Evolutionary conservation across 2,113 vertebrate species (phyloP).

Genomic region (Takifugu flavidus): DNA sequence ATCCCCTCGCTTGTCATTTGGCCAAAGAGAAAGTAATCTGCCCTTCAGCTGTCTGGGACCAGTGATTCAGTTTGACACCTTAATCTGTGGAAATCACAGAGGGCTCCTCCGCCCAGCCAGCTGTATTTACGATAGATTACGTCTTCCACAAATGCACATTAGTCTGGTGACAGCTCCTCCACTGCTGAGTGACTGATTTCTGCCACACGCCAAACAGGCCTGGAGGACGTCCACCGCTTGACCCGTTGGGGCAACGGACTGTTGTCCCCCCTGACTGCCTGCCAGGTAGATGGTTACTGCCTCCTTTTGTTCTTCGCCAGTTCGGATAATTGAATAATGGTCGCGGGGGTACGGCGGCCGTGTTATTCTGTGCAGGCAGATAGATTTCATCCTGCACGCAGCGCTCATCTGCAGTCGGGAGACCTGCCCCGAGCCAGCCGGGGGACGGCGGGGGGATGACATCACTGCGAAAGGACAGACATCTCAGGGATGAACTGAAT

Average conservation of each 20-base stretch:
- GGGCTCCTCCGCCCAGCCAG: constrained; percentile 50
- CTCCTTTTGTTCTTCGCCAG: too few relatives aligned
- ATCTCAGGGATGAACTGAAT: constrained; percentile 27
- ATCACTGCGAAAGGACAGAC: constrained; percentile 59
- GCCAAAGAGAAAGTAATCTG: constrained; percentile 45
- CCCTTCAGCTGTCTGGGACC: constrained; percentile 55
- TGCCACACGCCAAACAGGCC: constrained; percentile 45
- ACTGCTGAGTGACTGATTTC: constrained; percentile 56
- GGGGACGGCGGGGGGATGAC: constrained; percentile 55
- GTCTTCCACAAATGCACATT: constrained; percentile 63
- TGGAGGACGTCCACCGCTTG: constrained; percentile 33
- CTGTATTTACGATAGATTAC: constrained; percentile 72
- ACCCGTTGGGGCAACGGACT: constrained; percentile 4
- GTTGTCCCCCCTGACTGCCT: constrained; percentile 5
- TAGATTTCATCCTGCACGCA: not conserved
- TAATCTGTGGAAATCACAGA: constrained; percentile 67
- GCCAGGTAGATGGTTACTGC: constrained; percentile 19
- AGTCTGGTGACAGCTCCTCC: constrained; percentile 63
- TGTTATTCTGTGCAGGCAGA: constrained; percentile 15
- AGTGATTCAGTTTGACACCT: constrained; percentile 66
- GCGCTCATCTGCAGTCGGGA: constrained; percentile 60
- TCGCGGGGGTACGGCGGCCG: constrained; percentile 23
- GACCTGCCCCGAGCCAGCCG: constrained; percentile 31
- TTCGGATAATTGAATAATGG: constrained; percentile 37
- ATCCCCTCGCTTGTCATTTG: constrained; percentile 31